phyloP scores from a whole-genome alignment of 2,888 invertebrate genomes.

The Chaitophorus viminalis region DNA sequence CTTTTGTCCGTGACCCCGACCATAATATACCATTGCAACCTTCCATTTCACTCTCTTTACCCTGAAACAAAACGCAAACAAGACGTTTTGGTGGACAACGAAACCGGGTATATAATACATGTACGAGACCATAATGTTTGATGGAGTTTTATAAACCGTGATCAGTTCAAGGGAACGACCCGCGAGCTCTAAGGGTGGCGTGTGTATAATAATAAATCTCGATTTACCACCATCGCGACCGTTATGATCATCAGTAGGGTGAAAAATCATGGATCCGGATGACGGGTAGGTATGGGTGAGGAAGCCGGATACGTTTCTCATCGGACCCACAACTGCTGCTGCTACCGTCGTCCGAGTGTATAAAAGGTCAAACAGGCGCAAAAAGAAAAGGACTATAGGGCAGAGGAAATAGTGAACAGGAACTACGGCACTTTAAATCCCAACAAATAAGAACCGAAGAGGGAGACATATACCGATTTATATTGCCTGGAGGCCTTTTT shows the following conservation, averaged over 20 bases:
- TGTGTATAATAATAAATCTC: constrained; percentile 51
- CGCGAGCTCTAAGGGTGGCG: background rate
- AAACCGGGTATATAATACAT: background rate
- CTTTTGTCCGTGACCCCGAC: constrained; percentile 33
- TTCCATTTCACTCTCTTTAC: background rate
- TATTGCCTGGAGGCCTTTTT: constrained; percentile 49
- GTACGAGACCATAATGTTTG: constrained; percentile 43
- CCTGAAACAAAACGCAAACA: constrained; percentile 34
- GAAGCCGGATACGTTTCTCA: constrained; percentile 38
- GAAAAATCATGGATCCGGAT: constrained; percentile 1
- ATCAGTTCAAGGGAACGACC: background rate
- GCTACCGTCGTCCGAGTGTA: constrained; percentile 30
- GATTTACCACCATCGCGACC: constrained; percentile 34
- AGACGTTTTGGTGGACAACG: constrained; percentile 24
- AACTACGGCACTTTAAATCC: constrained; percentile 62
- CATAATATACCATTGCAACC: background rate
- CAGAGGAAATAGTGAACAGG: constrained; percentile 44
- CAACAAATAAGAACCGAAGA: constrained; percentile 48
- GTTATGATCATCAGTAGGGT: background rate
- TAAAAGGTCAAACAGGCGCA: constrained; percentile 58
- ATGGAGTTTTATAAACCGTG: constrained; percentile 14
- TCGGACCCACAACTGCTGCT: constrained; percentile 20
- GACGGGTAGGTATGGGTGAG: background rate
- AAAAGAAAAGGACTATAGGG: constrained; percentile 30
- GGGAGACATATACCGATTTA: constrained; percentile 41